Evolutionary conservation across 2,888 invertebrate genomes (phyloP), one percentile per base, ranked within the genome.

Genomic region (Automeris io): DNA sequence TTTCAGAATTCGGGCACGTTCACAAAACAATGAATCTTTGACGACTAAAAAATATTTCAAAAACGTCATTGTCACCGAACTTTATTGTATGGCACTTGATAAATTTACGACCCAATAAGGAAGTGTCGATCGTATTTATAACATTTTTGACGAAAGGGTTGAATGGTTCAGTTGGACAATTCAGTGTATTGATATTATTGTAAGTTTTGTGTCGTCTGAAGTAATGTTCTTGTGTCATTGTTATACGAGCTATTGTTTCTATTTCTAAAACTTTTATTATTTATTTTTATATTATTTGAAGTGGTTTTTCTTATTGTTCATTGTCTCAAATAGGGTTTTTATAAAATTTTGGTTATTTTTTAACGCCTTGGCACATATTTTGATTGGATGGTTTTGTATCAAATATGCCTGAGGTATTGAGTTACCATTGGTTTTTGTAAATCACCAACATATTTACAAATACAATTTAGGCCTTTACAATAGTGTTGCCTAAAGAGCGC

Each of bases 71-170:
- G 61, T 62, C 51, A 57, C 42, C 43, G 35, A 50, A 57, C 52
- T n/a, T n/a, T n/a, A 58, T 64, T 70, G 60, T 71, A 64, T 61
- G 69, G 58, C 65, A 55, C 67, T 69, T 63, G 70, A 70, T 52
- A 66, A 72, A 82, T 85, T 85, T 86, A 85, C 61, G 79, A 65
- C 42, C 71, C 78, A 83, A 85, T 83, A 83, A 86, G 86, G 86
- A 86, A 86, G 77, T 82, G 73, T 73, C 69, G 54, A 69, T 67
- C 64, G 64, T 56, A 61, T 59, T 64, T 63, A 77, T 81, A n/a
- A n/a, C n/a, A 75, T 79, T 78, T 50, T 82, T 78, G 75, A 82
- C 74, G 81, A 82, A 85, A 83, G 86, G 82, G 76, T 82, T 86
- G 74, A 79, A 83, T 75, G 61, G 70, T 51, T 61, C 67, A 79